A percentile compares a stretch with the other conserved stretches of the same genome.
phyloP scores from a whole-genome alignment of 2,113 vertebrate genomes.

The Hemibagrus wyckioides region DNA sequence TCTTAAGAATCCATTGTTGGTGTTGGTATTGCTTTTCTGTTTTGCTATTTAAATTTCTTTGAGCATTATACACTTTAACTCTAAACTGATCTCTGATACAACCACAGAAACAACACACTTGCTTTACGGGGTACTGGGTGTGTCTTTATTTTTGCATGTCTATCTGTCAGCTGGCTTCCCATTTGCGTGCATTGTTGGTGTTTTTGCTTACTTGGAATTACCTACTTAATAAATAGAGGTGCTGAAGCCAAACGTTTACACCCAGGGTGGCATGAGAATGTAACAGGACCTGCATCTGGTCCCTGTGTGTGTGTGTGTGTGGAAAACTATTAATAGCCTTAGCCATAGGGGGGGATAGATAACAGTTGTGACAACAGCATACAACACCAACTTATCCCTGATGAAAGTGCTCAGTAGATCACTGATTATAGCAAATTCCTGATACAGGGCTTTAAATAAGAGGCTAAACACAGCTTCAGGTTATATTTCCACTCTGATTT shows the following conservation, averaged over 20 bases:
- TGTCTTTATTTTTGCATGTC: slow-evolving; percentile 30
- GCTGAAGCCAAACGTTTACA: slow-evolving; percentile 44
- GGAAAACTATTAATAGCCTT: slow-evolving; percentile 52
- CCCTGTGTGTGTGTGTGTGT: slow-evolving; percentile 31
- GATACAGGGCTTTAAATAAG: slow-evolving; percentile 7
- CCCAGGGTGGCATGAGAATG: slow-evolving; percentile 22
- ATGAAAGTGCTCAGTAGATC: background rate
- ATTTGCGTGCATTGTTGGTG: background rate
- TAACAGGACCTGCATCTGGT: slow-evolving; percentile 46
- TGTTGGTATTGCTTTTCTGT: background rate
- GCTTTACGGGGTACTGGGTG: background rate
- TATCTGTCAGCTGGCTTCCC: background rate
- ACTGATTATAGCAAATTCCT: background rate
- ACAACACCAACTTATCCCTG: slow-evolving; percentile 9
- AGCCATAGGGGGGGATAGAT: slow-evolving; percentile 30
- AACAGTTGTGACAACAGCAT: slow-evolving; percentile 34
- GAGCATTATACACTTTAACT: background rate
- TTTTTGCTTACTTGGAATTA: slow-evolving; percentile 38
- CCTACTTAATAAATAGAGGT: slow-evolving; percentile 50
- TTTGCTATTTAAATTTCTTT: background rate
- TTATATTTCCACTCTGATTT: background rate
- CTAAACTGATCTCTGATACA: background rate
- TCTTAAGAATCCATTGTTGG: background rate
- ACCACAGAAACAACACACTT: background rate
- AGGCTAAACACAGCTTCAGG: slow-evolving; percentile 1